phyloP scores from a whole-genome alignment of 1,140 invertebrate species.

The Bombus picipes region DNA sequence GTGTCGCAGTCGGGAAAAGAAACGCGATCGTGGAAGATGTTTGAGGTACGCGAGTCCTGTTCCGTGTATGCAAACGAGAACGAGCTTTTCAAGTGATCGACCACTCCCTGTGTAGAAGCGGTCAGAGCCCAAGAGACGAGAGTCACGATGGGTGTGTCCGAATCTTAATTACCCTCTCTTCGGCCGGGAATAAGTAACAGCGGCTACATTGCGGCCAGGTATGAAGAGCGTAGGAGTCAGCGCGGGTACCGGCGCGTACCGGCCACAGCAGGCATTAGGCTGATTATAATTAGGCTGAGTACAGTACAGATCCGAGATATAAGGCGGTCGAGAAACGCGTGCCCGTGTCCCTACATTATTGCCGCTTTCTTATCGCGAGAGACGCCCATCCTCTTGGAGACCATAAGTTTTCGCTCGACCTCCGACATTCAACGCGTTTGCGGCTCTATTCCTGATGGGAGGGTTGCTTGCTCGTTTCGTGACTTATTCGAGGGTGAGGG shows the following conservation, averaged over 20 bases:
- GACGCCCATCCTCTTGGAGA: slow-evolving; percentile 50
- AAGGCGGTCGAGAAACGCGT: slow-evolving; percentile 68
- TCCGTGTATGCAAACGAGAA: slow-evolving; percentile 79
- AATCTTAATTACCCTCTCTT: slow-evolving; percentile 82
- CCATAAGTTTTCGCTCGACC: slow-evolving; percentile 44
- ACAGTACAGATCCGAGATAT: slow-evolving; percentile 80
- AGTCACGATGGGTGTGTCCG: slow-evolving; percentile 81
- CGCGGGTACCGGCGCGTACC: slow-evolving; percentile 61
- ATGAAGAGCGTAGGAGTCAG: slow-evolving; percentile 61
- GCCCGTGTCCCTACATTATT: slow-evolving; percentile 66
- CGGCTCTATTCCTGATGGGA: background rate
- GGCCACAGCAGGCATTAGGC: slow-evolving; percentile 78
- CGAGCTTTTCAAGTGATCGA: slow-evolving; percentile 75
- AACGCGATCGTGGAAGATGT: slow-evolving; percentile 67
- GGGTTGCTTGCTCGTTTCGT: background rate
- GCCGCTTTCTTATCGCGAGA: slow-evolving; percentile 63
- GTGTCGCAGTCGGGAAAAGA: slow-evolving; percentile 15
- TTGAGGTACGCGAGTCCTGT: slow-evolving; percentile 43
- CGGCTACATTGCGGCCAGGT: slow-evolving; percentile 72
- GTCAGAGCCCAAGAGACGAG: slow-evolving; percentile 80
- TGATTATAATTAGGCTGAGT: slow-evolving; percentile 84
- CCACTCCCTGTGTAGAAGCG: slow-evolving; percentile 80
- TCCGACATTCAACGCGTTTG: background rate
- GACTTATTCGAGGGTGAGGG: background rate
- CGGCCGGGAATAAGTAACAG: slow-evolving; percentile 76